Evolutionary conservation across 2,113 vertebrate species (phyloP).

Genomic region (Psittacus erithacus): DNA sequence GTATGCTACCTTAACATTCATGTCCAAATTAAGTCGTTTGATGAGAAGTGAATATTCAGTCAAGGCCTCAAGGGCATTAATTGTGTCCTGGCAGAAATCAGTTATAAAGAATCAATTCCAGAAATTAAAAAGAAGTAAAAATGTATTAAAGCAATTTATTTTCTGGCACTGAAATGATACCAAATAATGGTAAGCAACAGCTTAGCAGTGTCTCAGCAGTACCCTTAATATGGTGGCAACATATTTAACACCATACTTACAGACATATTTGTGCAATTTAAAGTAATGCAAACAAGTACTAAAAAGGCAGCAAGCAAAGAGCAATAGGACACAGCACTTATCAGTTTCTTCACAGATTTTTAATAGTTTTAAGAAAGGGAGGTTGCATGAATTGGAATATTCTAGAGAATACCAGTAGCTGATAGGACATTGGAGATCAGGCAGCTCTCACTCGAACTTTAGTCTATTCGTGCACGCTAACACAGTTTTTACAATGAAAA

Average conservation of each 20-base stretch:
- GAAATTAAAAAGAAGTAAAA: background rate
- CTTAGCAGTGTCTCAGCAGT: background rate
- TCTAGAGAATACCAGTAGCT: background rate
- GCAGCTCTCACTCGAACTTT: background rate
- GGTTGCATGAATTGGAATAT: background rate
- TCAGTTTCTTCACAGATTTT: background rate
- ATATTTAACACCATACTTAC: background rate
- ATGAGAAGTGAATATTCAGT: slow-evolving; percentile 80
- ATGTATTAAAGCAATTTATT: background rate
- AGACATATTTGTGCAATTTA: background rate
- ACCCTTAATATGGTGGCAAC: background rate
- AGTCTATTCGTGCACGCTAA: background rate
- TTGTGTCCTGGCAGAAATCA: slow-evolving; percentile 80
- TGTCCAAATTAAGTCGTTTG: slow-evolving; percentile 73
- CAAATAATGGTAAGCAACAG: background rate
- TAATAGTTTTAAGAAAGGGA: background rate
- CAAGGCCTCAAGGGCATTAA: slow-evolving; percentile 86
- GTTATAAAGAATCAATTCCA: background rate
- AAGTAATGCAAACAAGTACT: background rate
- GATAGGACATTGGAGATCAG: background rate
- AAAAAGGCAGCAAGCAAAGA: background rate
- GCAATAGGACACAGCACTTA: background rate
- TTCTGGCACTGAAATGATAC: background rate
- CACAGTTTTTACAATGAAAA: background rate
- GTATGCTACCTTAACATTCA: slow-evolving; percentile 82